Conservation (phyloP, 1,140 invertebrate species). For the Calephelis nemesis region DNA sequence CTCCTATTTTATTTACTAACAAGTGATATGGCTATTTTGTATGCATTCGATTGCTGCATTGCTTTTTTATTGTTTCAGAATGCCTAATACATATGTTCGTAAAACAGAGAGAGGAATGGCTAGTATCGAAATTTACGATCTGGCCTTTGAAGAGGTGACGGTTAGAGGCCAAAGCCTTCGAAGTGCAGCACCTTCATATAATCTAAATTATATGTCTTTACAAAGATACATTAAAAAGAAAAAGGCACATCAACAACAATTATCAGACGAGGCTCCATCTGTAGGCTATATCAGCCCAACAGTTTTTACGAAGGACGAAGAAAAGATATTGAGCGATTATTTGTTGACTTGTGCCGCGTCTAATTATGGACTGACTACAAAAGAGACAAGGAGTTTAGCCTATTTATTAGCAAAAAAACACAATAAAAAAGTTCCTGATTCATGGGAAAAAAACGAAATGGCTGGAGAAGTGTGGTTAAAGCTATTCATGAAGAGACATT, state of each 20-base stretch:
- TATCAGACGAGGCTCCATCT: background rate
- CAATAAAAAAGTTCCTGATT: conserved; percentile 32
- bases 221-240: conserved; percentile 36
- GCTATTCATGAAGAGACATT: background rate
- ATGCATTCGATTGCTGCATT: conserved; percentile 5
- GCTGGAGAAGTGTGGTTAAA: conserved; percentile 4
- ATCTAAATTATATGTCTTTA: conserved; percentile 32
- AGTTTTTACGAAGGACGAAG: conserved; percentile 23
- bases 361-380: conserved; percentile 20
- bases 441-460: conserved; percentile 17
- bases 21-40: background rate
- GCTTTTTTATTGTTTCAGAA: conserved; percentile 17
- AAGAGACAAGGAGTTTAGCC: conserved; percentile 29
- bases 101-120: conserved; percentile 29
- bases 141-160: conserved; percentile 33
- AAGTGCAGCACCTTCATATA: conserved; percentile 29
- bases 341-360: conserved; percentile 27
- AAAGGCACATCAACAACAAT: conserved; percentile 15
- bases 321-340: conserved; percentile 25
- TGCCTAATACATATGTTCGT: conserved; percentile 22
- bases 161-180: conserved; percentile 29
- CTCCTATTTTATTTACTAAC: conserved; percentile 5
- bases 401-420: conserved; percentile 28
- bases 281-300: conserved; percentile 19
- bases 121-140: conserved; percentile 33